phyloP scores from a whole-genome alignment of 2,113 vertebrate genomes.

The Neoarius graeffei region DNA sequence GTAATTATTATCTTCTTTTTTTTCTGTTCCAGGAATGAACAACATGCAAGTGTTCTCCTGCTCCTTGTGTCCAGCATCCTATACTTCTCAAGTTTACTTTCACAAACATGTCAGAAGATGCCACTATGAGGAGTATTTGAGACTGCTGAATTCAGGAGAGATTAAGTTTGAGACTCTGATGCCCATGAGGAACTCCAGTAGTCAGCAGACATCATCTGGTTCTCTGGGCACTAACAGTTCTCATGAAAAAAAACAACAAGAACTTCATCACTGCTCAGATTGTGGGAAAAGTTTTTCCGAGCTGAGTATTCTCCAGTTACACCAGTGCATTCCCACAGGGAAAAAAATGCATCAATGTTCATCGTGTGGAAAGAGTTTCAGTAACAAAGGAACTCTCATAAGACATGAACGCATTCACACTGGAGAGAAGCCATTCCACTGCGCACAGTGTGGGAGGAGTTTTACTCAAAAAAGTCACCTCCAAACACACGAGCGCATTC shows the following conservation, averaged over 20 bases:
- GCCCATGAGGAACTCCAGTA: neutral
- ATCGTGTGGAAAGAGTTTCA: conserved; percentile 10
- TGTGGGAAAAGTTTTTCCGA: neutral
- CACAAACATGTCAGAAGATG: conserved; percentile 18
- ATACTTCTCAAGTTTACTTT: conserved; percentile 18
- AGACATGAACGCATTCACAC: conserved; percentile 18
- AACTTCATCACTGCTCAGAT: neutral
- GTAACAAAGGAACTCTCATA: conserved; percentile 10
- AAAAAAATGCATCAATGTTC: neutral
- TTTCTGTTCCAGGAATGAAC: neutral
- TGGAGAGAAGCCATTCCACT: conserved; percentile 5
- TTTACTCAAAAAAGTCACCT: conserved; percentile 15
- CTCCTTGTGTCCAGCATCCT: neutral
- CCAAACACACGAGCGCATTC: conserved; percentile 6
- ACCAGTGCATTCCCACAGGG: neutral
- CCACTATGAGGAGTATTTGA: conserved; percentile 25
- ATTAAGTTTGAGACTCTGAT: conserved; percentile 23
- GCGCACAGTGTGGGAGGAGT: conserved; percentile 1
- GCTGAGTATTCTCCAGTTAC: conserved; percentile 1
- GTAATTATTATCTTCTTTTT: neutral
- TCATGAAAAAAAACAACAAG: neutral
- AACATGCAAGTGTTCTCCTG: conserved; percentile 8
- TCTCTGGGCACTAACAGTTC: neutral
- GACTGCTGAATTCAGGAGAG: conserved; percentile 19
- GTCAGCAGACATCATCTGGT: neutral